Base-by-base conservation (phyloP, 1,140 invertebrate species). In the Drosophila sp. region DNA sequence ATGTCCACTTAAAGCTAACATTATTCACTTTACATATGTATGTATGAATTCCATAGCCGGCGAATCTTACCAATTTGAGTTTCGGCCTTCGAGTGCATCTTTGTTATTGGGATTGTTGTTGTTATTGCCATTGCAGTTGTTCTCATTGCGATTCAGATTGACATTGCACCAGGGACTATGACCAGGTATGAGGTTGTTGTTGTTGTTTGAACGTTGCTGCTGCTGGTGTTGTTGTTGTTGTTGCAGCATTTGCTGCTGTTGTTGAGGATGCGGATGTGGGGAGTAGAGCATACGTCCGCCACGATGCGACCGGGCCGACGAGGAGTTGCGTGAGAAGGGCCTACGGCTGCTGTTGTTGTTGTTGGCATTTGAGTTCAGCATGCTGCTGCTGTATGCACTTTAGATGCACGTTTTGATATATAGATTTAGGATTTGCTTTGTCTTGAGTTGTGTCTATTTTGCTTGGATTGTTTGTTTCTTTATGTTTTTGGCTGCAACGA, bases 1-100 rank as follows among this genome's bases (percentile, higher is more conserved):
- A 80, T 87, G 84, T 89, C 44, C 84, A 80, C 84, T 89, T 89
- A 89, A 74, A 68, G 25, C 80, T 89, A 89, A 84, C 84, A 82
- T 89, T 89, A 75, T 32, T 50, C 44, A 50, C 7, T 50, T 50
- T 50, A 27, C 17, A 23, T 50, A 47, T 54, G 30, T 56, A 41
- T 29, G 40, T 68, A 63, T 63, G 69, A 80, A 71, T 65, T 73
- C 83, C 69, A 66, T 70, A 69, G 76, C 78, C 61, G 67, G 66
- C 61, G 67, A 63, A 73, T 89, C 84, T 89, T 89, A 89, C 84
- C 84, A 89, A 89, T 89, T 89, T 57, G 44, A 56, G 58, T 89
- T 89, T 89, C 82, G 68, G 74, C 77, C 77, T 60, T 85, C 82
- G 74, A 71, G 70, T 66, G 76, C 76, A 58, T 87, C 83, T 87